A percentile compares a stretch with the other conserved stretches of the same genome.
phyloP scores from a whole-genome alignment of 1,140 invertebrate genomes.

The Neomicropteryx cornuta region DNA sequence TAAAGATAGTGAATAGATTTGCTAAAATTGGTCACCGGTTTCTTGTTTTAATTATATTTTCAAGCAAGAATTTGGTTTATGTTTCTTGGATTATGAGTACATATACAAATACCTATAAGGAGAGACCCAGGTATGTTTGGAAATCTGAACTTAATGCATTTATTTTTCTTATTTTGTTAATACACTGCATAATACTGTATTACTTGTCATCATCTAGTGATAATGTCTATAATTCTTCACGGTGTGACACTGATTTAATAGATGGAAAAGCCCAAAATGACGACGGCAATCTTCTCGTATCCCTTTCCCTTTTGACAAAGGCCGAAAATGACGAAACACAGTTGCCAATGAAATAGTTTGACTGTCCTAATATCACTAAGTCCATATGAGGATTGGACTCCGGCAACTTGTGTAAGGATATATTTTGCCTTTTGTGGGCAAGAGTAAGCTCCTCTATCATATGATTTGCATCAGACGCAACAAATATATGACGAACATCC shows the following conservation, averaged over 20 bases:
- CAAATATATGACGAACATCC: constrained; percentile 64
- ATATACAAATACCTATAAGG: too few relatives aligned
- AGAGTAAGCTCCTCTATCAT: constrained; percentile 71
- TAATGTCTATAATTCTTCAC: constrained; percentile 29
- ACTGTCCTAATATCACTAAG: constrained; percentile 69
- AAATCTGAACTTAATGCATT: too few relatives aligned
- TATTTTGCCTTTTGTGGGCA: constrained; percentile 57
- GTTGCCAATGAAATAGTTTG: constrained; percentile 90
- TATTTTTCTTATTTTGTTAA: neutral
- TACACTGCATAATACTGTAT: neutral
- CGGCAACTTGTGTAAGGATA: constrained; percentile 50
- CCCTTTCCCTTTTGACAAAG: constrained; percentile 78
- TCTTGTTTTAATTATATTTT: too few relatives aligned
- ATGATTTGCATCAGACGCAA: constrained; percentile 78
- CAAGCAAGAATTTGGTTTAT: too few relatives aligned
- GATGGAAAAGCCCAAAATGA: constrained; percentile 76
- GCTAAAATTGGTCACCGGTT: too few relatives aligned
- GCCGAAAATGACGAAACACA: constrained; percentile 89
- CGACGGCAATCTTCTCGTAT: constrained; percentile 60
- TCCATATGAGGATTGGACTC: constrained; percentile 68
- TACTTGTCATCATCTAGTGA: neutral
- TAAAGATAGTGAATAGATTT: too few relatives aligned
- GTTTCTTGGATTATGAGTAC: too few relatives aligned
- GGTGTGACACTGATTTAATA: constrained; percentile 28
- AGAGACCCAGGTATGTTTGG: too few relatives aligned